A percentile compares a stretch with the other conserved stretches of the same genome.
Conservation (phyloP, 2,888 invertebrate genomes). For the Pseudococcus longispinus region DNA sequence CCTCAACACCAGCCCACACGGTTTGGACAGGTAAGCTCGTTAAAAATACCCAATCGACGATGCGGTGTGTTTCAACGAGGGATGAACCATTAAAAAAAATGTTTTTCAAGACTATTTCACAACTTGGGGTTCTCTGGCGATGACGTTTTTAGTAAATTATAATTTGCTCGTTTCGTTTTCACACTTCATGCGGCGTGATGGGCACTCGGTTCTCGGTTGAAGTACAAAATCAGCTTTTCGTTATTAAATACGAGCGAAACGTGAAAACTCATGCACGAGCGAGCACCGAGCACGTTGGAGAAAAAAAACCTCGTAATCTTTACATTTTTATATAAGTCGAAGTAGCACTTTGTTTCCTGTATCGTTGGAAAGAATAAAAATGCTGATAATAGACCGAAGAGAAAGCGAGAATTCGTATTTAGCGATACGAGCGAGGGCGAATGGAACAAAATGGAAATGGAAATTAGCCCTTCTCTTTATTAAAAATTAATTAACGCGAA, state of each 20-base stretch:
- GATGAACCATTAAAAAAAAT: neutral
- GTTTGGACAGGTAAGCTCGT: neutral
- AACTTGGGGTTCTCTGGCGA: neutral
- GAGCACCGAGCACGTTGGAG: neutral
- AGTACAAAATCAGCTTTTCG: neutral
- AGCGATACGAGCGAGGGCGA: too few relatives aligned
- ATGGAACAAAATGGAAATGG: neutral
- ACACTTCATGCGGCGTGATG: neutral
- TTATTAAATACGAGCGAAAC: neutral
- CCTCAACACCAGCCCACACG: neutral
- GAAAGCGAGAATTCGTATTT: too few relatives aligned
- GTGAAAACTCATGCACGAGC: neutral
- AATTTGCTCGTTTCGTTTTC: neutral
- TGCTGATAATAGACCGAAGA: too few relatives aligned
- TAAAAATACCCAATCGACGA: neutral
- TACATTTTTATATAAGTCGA: neutral
- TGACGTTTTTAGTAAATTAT: slow-evolving; percentile 25
- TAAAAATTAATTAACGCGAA: slow-evolving; percentile 14
- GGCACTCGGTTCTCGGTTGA: neutral
- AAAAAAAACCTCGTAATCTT: neutral
- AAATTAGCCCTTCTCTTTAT: neutral
- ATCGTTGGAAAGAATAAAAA: neutral
- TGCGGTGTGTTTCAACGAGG: neutral
- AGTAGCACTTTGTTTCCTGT: neutral
- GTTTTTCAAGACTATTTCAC: neutral